Evolutionary conservation across 2,797 vertebrate species (phyloP).

Genomic region (Carduelis carduelis): DNA sequence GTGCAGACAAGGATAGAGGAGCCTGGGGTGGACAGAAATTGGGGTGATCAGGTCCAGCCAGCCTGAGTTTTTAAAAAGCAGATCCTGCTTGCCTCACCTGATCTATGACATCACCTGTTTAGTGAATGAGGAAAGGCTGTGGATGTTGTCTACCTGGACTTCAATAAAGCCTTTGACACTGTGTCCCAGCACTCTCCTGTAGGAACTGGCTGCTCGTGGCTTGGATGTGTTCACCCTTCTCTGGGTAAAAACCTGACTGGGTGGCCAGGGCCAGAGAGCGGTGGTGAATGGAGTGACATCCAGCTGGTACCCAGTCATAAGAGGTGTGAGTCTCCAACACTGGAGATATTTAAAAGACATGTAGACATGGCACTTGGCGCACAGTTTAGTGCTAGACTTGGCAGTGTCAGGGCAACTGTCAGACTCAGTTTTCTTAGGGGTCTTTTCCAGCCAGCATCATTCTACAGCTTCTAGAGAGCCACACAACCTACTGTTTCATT

Average conservation of each 20-base stretch:
- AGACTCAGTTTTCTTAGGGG: neutral
- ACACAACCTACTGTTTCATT: neutral
- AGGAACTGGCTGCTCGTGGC: neutral
- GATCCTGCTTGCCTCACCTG: neutral
- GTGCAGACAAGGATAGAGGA: neutral
- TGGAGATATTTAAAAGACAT: neutral
- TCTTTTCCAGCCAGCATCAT: neutral
- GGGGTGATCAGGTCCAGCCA: neutral
- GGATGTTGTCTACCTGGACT: neutral
- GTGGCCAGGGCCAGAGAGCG: fast-evolving
- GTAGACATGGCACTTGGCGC: too few relatives aligned
- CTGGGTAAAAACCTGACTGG: neutral
- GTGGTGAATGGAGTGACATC: neutral
- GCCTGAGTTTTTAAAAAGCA: neutral
- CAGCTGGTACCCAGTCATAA: neutral
- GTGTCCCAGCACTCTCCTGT: neutral
- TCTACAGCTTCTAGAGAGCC: neutral
- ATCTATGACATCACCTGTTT: neutral
- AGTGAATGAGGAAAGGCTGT: neutral
- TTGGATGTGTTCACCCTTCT: fast-evolving
- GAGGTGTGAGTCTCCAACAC: neutral
- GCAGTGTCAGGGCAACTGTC: neutral
- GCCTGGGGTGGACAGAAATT: fast-evolving
- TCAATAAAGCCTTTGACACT: neutral
- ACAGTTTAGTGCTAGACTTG: fast-evolving